Base-by-base conservation (phyloP, 2,888 invertebrate genomes). In the Acanthosepion lycidas region DNA sequence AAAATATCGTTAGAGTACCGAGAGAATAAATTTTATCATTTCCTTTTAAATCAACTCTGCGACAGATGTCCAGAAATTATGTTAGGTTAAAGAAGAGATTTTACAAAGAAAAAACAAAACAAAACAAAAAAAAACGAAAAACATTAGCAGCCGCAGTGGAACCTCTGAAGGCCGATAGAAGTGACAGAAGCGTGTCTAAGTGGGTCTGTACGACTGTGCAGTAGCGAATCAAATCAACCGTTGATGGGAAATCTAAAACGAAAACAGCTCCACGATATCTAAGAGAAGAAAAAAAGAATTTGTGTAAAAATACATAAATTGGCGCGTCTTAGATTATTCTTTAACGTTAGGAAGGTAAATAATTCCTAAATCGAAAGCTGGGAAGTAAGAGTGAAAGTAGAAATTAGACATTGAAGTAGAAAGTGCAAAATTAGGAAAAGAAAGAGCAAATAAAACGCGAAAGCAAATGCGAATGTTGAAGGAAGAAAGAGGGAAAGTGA, bases 11-110 rank as follows among this genome's bases (percentile, higher is more conserved):
- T n/a, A 78, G n/a, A 15, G 78, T 12, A 78, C n/a, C 15, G 78
- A 0, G 33, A 15, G n/a, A 5, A 15, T 33, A n/a, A 78, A 78
- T 15, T 78, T 78, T 18, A 33, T 33, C 33, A 1, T 23, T 33
- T 33, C 78, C n/a, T 15, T 78, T 33, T 78, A 78, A 78, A 78
- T 33, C 78, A 78, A 78, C 78, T 78, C 12, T 78, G 12, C 78
- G 78, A 78, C 78, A 78, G 78, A 78, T 78, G 78, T 78, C 15
- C 78, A 78, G 78, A 78, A 78, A 78, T 78, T 78, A 78, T 78
- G 78, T n/a, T 78, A 78, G 78, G 33, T 78, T 78, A 78, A 78
- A 33, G n/a, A 33, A 78, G 78, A 42, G n/a, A 5, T 33, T n/a
- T 78, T 18, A 18, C 9, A n/a, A 5, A 33, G 12, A 33, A n/a